Evolutionary conservation across 1,140 invertebrate species (phyloP).

Genomic region (Drosophila insularis): DNA sequence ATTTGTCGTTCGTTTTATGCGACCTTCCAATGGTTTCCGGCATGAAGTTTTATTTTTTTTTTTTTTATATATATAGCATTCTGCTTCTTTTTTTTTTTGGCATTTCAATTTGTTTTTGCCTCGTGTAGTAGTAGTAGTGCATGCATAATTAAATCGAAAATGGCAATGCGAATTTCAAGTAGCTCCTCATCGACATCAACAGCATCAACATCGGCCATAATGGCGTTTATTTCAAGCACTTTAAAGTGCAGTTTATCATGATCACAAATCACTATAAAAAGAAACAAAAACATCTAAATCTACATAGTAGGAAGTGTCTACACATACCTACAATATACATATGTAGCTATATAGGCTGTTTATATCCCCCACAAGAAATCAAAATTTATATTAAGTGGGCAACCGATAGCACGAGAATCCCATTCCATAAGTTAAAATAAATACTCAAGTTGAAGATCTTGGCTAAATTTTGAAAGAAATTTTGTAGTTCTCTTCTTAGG

Average conservation of each 20-base stretch:
- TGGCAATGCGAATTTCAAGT: conserved; percentile 17
- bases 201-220: background rate
- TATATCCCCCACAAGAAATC: background rate
- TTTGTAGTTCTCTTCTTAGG: too few relatives aligned
- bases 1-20: conserved; percentile 16
- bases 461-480: too few relatives aligned
- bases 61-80: background rate
- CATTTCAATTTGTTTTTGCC: background rate
- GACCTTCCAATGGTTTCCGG: conserved; percentile 48
- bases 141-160: conserved; percentile 21
- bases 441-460: too few relatives aligned
- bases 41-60: conserved; percentile 11
- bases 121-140: conserved; percentile 6
- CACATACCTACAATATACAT: too few relatives aligned
- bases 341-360: background rate
- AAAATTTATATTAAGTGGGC: background rate
- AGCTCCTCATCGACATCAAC: conserved; percentile 13
- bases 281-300: background rate
- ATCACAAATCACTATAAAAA: background rate
- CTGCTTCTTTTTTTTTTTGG: background rate
- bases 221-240: conserved; percentile 1
- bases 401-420: background rate
- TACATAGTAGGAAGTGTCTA: conserved; percentile 11
- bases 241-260: conserved; percentile 15
- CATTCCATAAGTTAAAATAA: too few relatives aligned